A percentile compares a stretch with the other conserved stretches of the same genome.
Evolutionary conservation across 1,140 invertebrate genomes (phyloP).

Genomic region (Campoletis sonorensis): DNA sequence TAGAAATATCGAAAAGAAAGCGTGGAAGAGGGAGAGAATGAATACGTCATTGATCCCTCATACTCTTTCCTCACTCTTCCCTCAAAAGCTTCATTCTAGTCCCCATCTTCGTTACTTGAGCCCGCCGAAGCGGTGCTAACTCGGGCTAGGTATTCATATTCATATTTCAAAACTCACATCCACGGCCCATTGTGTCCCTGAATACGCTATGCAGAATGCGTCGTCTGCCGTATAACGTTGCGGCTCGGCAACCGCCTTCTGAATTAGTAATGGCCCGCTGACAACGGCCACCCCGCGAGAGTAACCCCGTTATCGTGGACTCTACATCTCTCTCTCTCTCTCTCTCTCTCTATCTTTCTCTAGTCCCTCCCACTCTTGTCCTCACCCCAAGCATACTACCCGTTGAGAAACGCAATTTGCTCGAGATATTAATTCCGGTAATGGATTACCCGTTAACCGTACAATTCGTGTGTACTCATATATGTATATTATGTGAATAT

Average conservation of each 20-base stretch:
- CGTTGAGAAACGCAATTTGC: conserved; percentile 65
- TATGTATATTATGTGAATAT: no score
- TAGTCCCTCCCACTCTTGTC: background rate
- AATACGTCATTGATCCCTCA: conserved; percentile 59
- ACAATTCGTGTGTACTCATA: conserved; percentile 29
- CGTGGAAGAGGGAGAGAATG: conserved; percentile 3
- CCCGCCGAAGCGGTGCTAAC: conserved; percentile 59
- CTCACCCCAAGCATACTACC: conserved; percentile 51
- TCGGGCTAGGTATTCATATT: conserved; percentile 63
- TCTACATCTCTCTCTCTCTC: conserved; percentile 7
- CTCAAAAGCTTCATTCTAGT: conserved; percentile 16
- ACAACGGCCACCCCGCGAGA: conserved; percentile 57
- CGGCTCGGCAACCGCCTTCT: conserved; percentile 63
- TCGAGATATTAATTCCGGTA: conserved; percentile 66
- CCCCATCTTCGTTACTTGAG: conserved; percentile 60
- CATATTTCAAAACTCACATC: conserved; percentile 69
- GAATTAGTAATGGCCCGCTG: conserved; percentile 68
- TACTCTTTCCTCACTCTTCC: background rate
- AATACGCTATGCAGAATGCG: conserved; percentile 68
- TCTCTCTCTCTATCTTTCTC: conserved; percentile 12
- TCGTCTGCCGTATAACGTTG: conserved; percentile 67
- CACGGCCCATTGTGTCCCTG: conserved; percentile 65
- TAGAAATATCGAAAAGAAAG: conserved; percentile 29
- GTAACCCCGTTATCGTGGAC: conserved; percentile 21
- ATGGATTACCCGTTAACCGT: conserved; percentile 63